Evolutionary conservation across 2,113 vertebrate genomes (phyloP).

Genomic region (Cathartes aura): DNA sequence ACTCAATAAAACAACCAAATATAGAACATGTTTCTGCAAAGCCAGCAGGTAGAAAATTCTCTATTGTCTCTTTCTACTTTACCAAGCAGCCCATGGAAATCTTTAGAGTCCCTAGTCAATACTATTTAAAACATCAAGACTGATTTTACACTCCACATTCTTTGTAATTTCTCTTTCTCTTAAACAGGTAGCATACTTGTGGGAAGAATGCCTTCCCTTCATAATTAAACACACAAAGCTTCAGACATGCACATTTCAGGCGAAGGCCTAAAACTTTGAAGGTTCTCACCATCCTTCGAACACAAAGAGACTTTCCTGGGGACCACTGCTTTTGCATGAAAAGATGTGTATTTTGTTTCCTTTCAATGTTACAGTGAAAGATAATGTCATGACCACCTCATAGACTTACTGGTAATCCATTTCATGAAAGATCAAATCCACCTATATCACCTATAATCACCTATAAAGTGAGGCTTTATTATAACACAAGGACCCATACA

Average conservation of each 20-base stretch:
- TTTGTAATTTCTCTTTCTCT: conserved; percentile 27
- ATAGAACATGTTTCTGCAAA: conserved; percentile 34
- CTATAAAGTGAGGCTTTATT: background rate
- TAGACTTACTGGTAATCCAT: background rate
- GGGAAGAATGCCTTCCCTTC: conserved; percentile 22
- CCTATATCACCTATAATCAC: no score
- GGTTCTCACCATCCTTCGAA: background rate
- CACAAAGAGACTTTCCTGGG: background rate
- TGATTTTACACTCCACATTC: conserved; percentile 18
- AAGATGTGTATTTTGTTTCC: background rate
- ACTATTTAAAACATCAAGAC: conserved; percentile 30
- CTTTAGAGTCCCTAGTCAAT: conserved; percentile 46
- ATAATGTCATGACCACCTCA: background rate
- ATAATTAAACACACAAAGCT: conserved; percentile 33
- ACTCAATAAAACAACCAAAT: conserved; percentile 47
- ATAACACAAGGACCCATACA: background rate
- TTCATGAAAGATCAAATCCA: background rate
- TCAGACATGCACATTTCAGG: background rate
- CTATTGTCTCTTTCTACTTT: conserved; percentile 36
- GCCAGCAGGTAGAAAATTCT: conserved; percentile 38
- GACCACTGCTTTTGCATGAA: background rate
- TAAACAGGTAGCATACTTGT: background rate
- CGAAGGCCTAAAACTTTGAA: conserved; percentile 10
- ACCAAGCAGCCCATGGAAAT: conserved; percentile 17
- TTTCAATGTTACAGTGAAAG: background rate